These are phyloP conservation scores for Epistrophella euchroma DNA, from an alignment of 2,888 invertebrate genomes.

Conservation along the genomic window DNA sequence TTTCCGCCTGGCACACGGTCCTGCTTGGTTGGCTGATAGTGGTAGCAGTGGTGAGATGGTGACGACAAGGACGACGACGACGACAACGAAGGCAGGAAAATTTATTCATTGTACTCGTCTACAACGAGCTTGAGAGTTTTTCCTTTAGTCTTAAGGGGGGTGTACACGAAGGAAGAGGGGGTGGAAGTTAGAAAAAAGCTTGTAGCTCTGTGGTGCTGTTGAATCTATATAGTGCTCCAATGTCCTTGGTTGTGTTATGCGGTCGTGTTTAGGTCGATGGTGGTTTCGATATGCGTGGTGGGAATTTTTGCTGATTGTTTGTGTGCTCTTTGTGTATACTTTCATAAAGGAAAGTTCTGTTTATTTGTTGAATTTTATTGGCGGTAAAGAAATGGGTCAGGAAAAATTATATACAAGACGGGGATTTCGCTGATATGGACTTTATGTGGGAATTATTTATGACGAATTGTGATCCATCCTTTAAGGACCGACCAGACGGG, in stretches of 20 bases:
- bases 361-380: constrained; percentile 72
- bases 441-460: constrained; percentile 61
- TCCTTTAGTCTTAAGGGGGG: background rate
- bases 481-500: background rate
- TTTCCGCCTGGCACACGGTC: constrained; percentile 50
- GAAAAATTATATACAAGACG: constrained; percentile 41
- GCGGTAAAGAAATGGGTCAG: constrained; percentile 72
- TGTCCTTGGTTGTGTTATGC: constrained; percentile 62
- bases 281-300: constrained; percentile 37
- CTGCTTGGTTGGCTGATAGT: constrained; percentile 32
- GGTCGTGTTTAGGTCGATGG: constrained; percentile 61
- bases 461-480: constrained; percentile 49
- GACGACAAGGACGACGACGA: constrained; percentile 15
- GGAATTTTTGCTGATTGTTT: constrained; percentile 51
- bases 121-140: constrained; percentile 40
- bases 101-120: constrained; percentile 67
- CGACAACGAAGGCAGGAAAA: constrained; percentile 54
- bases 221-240: constrained; percentile 28
- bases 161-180: background rate
- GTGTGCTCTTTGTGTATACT: constrained; percentile 7
- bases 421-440: constrained; percentile 38
- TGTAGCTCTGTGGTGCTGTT: constrained; percentile 35
- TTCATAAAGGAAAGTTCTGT: constrained; percentile 39
- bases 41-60: background rate
- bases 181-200: background rate